Percentiles rank a stretch among this genome's conserved stretches.
Conservation (phyloP, 1,140 invertebrate species). For the Zaprionus lachaisei region DNA sequence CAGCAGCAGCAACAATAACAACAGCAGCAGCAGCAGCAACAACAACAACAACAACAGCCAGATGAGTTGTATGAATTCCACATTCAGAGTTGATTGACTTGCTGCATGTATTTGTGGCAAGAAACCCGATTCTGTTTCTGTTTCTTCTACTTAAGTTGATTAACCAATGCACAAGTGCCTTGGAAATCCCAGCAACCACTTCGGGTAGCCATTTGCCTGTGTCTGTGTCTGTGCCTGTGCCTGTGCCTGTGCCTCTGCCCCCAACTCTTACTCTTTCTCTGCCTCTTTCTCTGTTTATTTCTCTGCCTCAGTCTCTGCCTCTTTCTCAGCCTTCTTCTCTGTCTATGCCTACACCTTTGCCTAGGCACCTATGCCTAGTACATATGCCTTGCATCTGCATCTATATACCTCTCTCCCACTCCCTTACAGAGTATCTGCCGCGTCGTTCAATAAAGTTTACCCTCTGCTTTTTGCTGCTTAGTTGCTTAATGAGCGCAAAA, state of each 20-base stretch:
- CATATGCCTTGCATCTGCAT: too few relatives aligned
- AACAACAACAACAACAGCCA: background rate
- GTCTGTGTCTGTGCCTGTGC: too few relatives aligned
- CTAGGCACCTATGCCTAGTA: too few relatives aligned
- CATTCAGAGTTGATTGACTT: slow-evolving; percentile 13
- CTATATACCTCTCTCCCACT: too few relatives aligned
- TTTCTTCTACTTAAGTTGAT: slow-evolving; percentile 8
- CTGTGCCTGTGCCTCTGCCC: background rate
- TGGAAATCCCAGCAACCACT: background rate
- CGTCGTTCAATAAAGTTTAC: background rate
- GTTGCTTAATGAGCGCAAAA: slow-evolving; percentile 11
- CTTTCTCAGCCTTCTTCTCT: background rate
- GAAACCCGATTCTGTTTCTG: background rate
- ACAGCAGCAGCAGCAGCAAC: background rate
- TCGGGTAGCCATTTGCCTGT: background rate
- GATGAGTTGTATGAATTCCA: background rate
- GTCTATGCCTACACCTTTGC: too few relatives aligned
- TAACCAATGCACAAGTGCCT: background rate
- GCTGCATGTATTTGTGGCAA: slow-evolving; percentile 7
- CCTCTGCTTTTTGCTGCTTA: background rate
- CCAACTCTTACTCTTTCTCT: background rate
- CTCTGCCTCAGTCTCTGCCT: background rate
- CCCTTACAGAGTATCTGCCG: background rate
- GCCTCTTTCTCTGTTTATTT: background rate
- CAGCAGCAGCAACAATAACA: slow-evolving; percentile 1